A percentile compares a stretch with the other conserved stretches of the same genome.
Conservation (phyloP, 2,797 vertebrate genomes). For the Amniataba percoides region DNA sequence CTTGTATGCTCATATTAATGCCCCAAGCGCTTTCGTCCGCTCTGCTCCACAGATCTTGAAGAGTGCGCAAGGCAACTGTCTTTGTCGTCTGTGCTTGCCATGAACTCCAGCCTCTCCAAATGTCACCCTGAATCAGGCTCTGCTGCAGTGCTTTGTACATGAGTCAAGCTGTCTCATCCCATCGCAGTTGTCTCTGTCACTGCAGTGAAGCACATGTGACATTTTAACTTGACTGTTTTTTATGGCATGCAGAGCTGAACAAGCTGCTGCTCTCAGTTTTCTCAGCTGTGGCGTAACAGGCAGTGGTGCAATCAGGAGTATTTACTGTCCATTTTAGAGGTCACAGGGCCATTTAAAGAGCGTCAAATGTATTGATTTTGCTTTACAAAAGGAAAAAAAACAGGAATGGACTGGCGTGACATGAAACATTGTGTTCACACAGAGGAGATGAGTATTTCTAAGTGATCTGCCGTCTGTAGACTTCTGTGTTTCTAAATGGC, state of each 20-base stretch:
- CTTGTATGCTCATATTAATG: slow-evolving; percentile 45
- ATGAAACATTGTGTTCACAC: background rate
- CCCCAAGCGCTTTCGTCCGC: slow-evolving; percentile 44
- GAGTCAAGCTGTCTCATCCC: slow-evolving; percentile 71
- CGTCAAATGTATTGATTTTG: background rate
- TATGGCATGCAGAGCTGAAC: slow-evolving; percentile 24
- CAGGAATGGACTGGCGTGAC: background rate
- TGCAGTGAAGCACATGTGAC: slow-evolving; percentile 60
- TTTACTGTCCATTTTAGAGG: slow-evolving; percentile 21
- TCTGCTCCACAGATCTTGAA: slow-evolving; percentile 59
- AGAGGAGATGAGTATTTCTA: background rate
- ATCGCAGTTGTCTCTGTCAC: slow-evolving; percentile 48
- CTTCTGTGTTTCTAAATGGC: background rate
- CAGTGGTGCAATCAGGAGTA: slow-evolving; percentile 2
- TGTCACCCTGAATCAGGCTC: slow-evolving; percentile 73
- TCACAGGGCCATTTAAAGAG: slow-evolving; percentile 16
- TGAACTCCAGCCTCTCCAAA: slow-evolving; percentile 58
- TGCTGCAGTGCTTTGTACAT: slow-evolving; percentile 60
- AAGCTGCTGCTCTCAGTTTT: slow-evolving; percentile 35
- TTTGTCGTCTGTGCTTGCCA: slow-evolving; percentile 56
- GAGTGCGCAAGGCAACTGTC: slow-evolving; percentile 53
- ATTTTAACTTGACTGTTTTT: slow-evolving; percentile 66
- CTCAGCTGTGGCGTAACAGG: slow-evolving; percentile 17
- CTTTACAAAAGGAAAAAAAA: background rate
- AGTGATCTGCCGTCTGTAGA: background rate